phyloP scores from a whole-genome alignment of 2,888 invertebrate species.

The Chaetogeoica ovagalla region DNA sequence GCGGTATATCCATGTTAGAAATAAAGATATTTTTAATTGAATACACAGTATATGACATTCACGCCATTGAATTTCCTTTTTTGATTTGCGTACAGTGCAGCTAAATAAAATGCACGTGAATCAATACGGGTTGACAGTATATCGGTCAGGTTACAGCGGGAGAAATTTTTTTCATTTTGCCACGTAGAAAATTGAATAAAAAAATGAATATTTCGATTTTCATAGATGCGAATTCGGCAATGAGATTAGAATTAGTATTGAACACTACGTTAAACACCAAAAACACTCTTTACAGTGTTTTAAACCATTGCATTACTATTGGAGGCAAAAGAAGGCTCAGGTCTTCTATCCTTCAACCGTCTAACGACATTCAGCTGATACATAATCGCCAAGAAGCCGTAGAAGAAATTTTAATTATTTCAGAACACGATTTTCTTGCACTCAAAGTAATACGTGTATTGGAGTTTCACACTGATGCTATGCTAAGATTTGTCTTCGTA shows the following conservation, averaged over 20 bases:
- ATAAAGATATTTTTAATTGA: too few species aligned
- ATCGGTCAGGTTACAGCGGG: too few species aligned
- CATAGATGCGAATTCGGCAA: constrained; percentile 79
- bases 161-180: background rate
- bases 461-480: too few species aligned
- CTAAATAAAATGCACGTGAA: too few species aligned
- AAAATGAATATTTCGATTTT: background rate
- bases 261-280: constrained; percentile 33
- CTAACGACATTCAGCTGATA: constrained; percentile 70
- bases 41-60: too few species aligned
- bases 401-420: constrained; percentile 73
- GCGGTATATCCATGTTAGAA: too few species aligned
- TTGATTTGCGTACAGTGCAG: too few species aligned
- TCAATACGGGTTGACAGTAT: too few species aligned
- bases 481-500: too few species aligned
- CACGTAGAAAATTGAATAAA: background rate
- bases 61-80: too few species aligned
- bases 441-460: constrained; percentile 62
- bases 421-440: constrained; percentile 64
- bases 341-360: constrained; percentile 79
- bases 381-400: constrained; percentile 73
- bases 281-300: constrained; percentile 67
- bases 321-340: constrained; percentile 79
- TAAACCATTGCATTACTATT: constrained; percentile 71
- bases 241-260: constrained; percentile 71